Evolutionary conservation across 2,113 vertebrate genomes (phyloP).

Genomic region (Catagonus wagneri): DNA sequence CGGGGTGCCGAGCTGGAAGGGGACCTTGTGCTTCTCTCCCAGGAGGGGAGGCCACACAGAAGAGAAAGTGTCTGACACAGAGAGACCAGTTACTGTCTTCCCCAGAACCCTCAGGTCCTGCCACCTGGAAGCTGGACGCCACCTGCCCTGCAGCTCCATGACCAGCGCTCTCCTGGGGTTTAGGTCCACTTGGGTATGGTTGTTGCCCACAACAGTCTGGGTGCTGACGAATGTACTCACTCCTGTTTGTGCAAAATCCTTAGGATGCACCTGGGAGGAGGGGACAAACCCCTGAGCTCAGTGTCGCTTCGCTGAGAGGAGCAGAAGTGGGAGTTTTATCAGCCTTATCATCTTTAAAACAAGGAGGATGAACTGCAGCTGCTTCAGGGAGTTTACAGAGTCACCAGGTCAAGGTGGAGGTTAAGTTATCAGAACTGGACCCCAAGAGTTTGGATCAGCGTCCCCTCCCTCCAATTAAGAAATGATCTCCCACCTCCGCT

Average conservation of each 20-base stretch:
- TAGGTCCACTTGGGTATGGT: neutral
- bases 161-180: neutral
- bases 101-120: neutral
- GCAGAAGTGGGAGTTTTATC: neutral
- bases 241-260: neutral
- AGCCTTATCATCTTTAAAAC: neutral
- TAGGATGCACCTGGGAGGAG: neutral
- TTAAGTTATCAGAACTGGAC: neutral
- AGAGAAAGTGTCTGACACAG: neutral
- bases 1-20: neutral
- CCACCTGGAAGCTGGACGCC: neutral
- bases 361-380: neutral
- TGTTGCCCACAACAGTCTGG: neutral
- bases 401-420: neutral
- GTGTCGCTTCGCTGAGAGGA: neutral
- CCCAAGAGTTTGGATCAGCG: neutral
- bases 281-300: neutral
- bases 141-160: neutral
- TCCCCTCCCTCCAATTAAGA: neutral
- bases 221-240: neutral
- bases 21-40: too few relatives aligned
- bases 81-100: neutral
- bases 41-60: too few relatives aligned
- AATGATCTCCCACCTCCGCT: neutral
- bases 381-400: neutral